Conservation (phyloP, 2,797 vertebrate genomes). For the Limosa lapponica region DNA sequence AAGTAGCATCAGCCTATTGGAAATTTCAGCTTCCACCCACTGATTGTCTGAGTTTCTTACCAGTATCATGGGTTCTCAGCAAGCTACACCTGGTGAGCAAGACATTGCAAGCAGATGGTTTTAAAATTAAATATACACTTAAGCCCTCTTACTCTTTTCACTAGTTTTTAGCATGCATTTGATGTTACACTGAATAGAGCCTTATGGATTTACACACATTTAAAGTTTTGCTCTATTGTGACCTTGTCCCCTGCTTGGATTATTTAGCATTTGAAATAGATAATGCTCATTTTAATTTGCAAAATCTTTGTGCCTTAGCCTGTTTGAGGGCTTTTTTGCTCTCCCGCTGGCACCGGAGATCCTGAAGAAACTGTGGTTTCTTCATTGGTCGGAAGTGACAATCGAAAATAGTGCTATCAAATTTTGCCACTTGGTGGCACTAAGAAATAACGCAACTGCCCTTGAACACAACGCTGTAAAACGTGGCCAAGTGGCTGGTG, state of each 20-base stretch:
- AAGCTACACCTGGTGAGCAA: not conserved
- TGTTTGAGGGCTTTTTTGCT: not conserved
- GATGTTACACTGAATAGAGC: not conserved
- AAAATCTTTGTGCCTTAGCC: not conserved
- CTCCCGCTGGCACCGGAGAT: accelerated
- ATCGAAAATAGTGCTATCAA: not conserved
- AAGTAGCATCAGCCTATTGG: not conserved
- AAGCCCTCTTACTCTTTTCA: not conserved
- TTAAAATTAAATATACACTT: not conserved
- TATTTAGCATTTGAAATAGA: not conserved
- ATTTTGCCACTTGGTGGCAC: constrained; percentile 74
- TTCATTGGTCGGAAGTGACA: accelerated
- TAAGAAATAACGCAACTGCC: constrained; percentile 57
- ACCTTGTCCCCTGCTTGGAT: not conserved
- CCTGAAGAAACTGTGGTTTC: accelerated
- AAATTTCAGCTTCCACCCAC: not conserved
- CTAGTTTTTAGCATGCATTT: not conserved
- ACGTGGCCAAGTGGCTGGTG: not conserved
- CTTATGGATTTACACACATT: accelerated
- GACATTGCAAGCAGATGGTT: not conserved
- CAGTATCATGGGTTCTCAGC: not conserved
- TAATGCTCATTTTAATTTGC: not conserved
- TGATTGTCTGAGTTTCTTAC: not conserved
- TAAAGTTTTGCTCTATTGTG: not conserved
- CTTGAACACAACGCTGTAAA: not conserved